Evolutionary conservation across 2,888 invertebrate species (phyloP).

Genomic region (Tiliacea citrago): DNA sequence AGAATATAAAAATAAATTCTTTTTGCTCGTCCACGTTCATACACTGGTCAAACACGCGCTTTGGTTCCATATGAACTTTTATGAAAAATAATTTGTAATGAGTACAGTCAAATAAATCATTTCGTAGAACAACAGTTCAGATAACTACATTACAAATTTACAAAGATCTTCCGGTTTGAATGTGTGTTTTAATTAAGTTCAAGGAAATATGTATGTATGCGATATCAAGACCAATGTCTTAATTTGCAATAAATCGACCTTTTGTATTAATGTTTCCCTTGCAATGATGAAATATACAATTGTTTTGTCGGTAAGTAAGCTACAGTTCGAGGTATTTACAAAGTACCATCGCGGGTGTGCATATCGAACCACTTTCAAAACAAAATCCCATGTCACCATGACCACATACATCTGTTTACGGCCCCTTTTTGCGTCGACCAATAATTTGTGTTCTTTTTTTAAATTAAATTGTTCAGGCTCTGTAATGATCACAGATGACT

Average conservation of each 20-base stretch:
- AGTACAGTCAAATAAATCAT: background rate
- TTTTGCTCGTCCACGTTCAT: too few relatives aligned
- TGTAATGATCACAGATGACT: too few relatives aligned
- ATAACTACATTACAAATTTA: background rate
- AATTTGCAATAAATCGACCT: constrained; percentile 31
- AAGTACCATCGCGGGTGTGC: too few relatives aligned
- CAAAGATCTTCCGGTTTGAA: constrained; percentile 20
- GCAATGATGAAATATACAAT: constrained; percentile 18
- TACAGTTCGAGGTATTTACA: background rate
- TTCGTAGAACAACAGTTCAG: background rate
- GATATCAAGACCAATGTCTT: constrained; percentile 27
- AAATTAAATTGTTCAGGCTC: too few relatives aligned
- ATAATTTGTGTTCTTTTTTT: too few relatives aligned
- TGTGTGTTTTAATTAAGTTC: constrained; percentile 39
- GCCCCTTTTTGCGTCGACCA: too few relatives aligned
- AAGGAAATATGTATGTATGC: constrained; percentile 27
- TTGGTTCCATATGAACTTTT: too few relatives aligned
- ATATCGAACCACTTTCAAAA: too few relatives aligned
- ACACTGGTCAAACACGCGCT: too few relatives aligned
- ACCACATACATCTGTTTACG: too few relatives aligned
- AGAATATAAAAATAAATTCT: too few relatives aligned
- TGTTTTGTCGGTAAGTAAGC: constrained; percentile 9
- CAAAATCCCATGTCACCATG: too few relatives aligned
- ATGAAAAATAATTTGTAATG: background rate
- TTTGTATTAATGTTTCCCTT: constrained; percentile 26